Conservation (phyloP, 2,113 vertebrate genomes). For the Geococcyx californianus region DNA sequence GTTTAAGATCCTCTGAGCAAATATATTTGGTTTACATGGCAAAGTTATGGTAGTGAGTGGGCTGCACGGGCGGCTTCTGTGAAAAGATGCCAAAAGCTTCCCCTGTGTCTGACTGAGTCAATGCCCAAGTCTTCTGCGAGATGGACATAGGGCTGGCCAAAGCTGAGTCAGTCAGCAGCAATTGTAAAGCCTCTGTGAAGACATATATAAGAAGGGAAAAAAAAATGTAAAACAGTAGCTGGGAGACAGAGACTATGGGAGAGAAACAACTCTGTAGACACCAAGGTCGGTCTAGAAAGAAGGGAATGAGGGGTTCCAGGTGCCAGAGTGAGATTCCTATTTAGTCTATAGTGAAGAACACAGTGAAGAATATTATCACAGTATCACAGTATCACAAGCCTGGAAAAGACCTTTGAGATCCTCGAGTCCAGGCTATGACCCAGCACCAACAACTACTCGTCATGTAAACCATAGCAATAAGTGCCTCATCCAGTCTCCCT, state of each 20-base stretch:
- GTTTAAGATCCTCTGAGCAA: background rate
- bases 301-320: background rate
- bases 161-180: fast-evolving
- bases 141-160: fast-evolving
- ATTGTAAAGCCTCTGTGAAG: background rate
- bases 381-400: too few relatives aligned
- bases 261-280: background rate
- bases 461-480: too few relatives aligned
- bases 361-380: background rate
- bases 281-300: background rate
- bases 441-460: too few relatives aligned
- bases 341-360: background rate
- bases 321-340: background rate
- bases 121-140: fast-evolving
- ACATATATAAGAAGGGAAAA: background rate
- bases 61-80: background rate
- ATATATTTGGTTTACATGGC: fast-evolving
- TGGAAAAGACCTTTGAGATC: too few relatives aligned
- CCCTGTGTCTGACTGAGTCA: fast-evolving
- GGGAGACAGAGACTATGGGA: background rate
- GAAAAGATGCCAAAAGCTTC: background rate
- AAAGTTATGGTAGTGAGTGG: background rate
- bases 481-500: too few relatives aligned
- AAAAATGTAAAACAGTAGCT: background rate
- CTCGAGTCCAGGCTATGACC: too few relatives aligned